phyloP scores from a whole-genome alignment of 2,888 invertebrate species.

The Lepidochrysops patricia region DNA sequence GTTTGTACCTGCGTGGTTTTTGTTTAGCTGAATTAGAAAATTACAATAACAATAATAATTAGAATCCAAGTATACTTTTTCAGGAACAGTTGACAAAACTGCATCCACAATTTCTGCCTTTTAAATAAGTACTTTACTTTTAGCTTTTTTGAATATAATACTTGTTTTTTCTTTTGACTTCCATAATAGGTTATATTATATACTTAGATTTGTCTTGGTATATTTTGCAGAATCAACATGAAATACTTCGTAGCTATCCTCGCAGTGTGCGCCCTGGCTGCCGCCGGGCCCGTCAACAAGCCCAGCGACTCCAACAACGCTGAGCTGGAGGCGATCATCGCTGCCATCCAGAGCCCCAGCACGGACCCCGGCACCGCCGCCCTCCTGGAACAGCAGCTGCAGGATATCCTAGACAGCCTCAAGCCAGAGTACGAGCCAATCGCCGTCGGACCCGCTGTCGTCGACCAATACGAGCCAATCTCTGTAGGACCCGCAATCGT shows the following conservation, averaged over 20 bases:
- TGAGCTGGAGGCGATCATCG: constrained; percentile 27
- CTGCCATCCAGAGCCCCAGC: constrained; percentile 26
- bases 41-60: no score
- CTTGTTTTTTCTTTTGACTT: no score
- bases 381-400: constrained; percentile 21
- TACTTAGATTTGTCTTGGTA: background rate
- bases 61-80: no score
- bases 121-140: no score
- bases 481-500: constrained; percentile 21
- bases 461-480: constrained; percentile 20
- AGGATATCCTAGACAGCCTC: constrained; percentile 28
- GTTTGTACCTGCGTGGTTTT: no score
- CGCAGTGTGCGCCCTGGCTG: constrained; percentile 26
- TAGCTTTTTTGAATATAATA: no score
- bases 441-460: constrained; percentile 21
- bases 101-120: no score
- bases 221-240: constrained; percentile 39
- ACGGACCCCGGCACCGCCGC: constrained; percentile 22
- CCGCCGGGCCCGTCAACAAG: constrained; percentile 32
- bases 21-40: no score
- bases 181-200: no score
- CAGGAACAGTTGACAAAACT: no score
- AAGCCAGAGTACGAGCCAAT: constrained; percentile 11
- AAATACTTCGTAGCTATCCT: constrained; percentile 42
- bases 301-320: constrained; percentile 28